Evolutionary conservation across 2,797 vertebrate genomes (phyloP).

Genomic region (Microctenopoma lineatum): DNA sequence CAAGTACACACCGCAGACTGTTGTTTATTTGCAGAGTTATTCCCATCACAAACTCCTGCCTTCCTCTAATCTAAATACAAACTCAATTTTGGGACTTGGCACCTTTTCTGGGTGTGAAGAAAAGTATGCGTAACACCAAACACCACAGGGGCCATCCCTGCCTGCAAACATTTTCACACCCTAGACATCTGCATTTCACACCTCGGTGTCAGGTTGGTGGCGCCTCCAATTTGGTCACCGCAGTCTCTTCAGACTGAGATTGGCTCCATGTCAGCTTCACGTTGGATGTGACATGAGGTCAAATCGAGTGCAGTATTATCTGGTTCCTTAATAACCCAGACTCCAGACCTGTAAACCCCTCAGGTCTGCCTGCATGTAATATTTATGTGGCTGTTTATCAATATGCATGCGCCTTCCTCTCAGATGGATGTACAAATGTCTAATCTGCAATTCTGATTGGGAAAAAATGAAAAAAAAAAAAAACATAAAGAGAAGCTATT

Average conservation of each 20-base stretch:
- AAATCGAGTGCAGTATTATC: background rate
- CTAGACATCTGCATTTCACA: conserved; percentile 60
- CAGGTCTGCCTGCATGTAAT: background rate
- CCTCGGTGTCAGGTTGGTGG: conserved; percentile 15
- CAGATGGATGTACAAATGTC: conserved; percentile 4
- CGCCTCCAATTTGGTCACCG: conserved; percentile 25
- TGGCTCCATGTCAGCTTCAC: conserved; percentile 8
- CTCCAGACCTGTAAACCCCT: background rate
- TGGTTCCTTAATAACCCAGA: background rate
- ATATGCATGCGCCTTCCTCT: conserved; percentile 7
- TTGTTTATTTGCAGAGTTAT: background rate
- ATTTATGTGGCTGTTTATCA: conserved; percentile 2
- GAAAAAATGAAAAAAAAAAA: background rate
- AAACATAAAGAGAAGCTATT: background rate
- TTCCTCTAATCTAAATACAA: conserved; percentile 5
- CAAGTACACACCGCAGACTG: background rate
- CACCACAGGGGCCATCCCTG: conserved; percentile 15
- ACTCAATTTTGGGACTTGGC: conserved; percentile 17
- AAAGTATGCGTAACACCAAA: conserved; percentile 17
- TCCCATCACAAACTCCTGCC: background rate
- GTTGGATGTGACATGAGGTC: background rate
- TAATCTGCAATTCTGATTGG: conserved; percentile 36
- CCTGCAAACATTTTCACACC: conserved; percentile 55
- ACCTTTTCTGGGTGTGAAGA: conserved; percentile 26
- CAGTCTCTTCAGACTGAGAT: conserved; percentile 18